Evolutionary conservation across 2,113 vertebrate species (phyloP), one percentile per base, ranked within the genome.

Genomic region (Phoenicopterus ruber): DNA sequence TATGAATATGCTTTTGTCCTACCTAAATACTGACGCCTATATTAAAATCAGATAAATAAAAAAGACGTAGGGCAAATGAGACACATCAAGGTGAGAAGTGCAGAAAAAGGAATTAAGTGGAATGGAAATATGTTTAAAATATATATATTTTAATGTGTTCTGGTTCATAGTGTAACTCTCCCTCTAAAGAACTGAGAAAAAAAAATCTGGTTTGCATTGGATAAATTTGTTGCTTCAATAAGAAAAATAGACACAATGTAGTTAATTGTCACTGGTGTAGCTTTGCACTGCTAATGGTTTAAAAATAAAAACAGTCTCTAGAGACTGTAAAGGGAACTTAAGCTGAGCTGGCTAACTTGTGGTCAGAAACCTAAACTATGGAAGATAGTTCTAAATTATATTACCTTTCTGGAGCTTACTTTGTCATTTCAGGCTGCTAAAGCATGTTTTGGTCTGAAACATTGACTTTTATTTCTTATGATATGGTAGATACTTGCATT

Each of bases 331-430:
- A 50, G 25, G 2, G 26, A 86, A 52, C 17, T 65, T 86, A 9
- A 63, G 2, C 10, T 2, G 0, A 52, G 10, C 24, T n/a, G 17
- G 10, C 1, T 69, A 46, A 18, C 25, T 26, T 69, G 11, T 47
- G 29, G 2, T 19, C 38, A 76, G n/a, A 86, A 83, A 21, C 3
- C 24, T 42, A 59, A 74, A 67, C 61, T 74, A 20, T 16, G 25
- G 16, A 67, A 46, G 8, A 19, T 11, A 71, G 9, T 6, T 78
- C 7, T 16, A 58, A 79, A 72, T 36, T 34, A 4, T 21, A 36
- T 25, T 38, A 34, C 11, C 4, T 52, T 73, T 82, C 46, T 7
- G 3, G 13, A 52, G 3, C 1, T 78, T 73, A 6, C 3, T 91
- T 91, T 84, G 5, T 46, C 11, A 58, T 91, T 82, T 82, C 50